Conservation (phyloP, 2,888 invertebrate species). For the Macropis europaea region DNA sequence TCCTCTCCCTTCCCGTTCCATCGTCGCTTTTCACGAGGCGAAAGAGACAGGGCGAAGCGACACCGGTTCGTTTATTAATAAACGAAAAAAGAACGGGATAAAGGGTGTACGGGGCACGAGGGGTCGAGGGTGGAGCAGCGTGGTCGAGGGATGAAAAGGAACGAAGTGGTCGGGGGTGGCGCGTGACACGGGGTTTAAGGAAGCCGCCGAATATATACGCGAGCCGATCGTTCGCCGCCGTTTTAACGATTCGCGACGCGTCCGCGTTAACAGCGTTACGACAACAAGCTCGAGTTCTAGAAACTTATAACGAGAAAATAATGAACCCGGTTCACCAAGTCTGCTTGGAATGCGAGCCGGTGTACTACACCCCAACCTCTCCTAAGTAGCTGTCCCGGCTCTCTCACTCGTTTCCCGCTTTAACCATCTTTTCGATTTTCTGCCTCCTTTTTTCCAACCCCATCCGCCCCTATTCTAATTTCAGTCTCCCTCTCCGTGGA, state of each 20-base stretch:
- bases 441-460: slow-evolving; percentile 20
- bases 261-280: slow-evolving; percentile 79
- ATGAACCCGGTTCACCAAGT: slow-evolving; percentile 77
- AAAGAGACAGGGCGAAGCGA: neutral
- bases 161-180: slow-evolving; percentile 44
- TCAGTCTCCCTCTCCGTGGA: slow-evolving; percentile 28
- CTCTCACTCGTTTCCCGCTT: slow-evolving; percentile 33
- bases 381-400: slow-evolving; percentile 32
- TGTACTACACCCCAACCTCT: slow-evolving; percentile 54
- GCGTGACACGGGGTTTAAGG: slow-evolving; percentile 53
- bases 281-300: slow-evolving; percentile 79
- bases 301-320: slow-evolving; percentile 80
- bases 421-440: slow-evolving; percentile 48
- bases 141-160: slow-evolving; percentile 52
- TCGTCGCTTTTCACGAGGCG: too few species aligned
- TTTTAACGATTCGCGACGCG: slow-evolving; percentile 78
- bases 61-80: slow-evolving; percentile 60
- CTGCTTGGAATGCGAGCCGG: slow-evolving; percentile 77
- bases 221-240: slow-evolving; percentile 63
- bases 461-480: slow-evolving; percentile 44
- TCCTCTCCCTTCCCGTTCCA: neutral
- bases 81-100: slow-evolving; percentile 37
- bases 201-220: slow-evolving; percentile 55
- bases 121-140: slow-evolving; percentile 21
- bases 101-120: neutral